A percentile compares a stretch with the other conserved stretches of the same genome.
Conservation (phyloP, 2,113 vertebrate species). For the Tinamus guttatus region DNA sequence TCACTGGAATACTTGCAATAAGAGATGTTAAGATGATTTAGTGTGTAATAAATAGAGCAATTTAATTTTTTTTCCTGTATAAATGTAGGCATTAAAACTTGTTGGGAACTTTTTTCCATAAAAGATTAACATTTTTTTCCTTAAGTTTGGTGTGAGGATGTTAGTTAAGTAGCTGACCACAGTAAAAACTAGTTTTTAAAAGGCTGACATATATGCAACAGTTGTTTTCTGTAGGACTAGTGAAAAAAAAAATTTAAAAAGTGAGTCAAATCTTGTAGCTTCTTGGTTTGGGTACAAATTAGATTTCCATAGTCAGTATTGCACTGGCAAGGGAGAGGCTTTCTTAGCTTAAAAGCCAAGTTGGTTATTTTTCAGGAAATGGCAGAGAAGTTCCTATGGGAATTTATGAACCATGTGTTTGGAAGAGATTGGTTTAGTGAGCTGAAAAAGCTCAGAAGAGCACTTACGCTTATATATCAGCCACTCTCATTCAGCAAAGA, state of each 20-base stretch:
- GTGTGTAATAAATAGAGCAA: neutral
- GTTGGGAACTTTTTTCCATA: neutral
- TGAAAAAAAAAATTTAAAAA: neutral
- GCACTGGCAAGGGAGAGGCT: neutral
- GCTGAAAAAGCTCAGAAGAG: constrained; percentile 57
- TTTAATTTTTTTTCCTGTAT: neutral
- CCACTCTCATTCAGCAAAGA: constrained; percentile 41
- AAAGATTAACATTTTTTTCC: neutral
- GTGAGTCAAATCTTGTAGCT: neutral
- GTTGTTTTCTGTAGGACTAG: neutral
- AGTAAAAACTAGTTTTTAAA: neutral
- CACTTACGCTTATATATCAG: constrained; percentile 48
- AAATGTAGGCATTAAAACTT: neutral
- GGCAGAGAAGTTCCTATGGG: constrained; percentile 45
- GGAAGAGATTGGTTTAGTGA: constrained; percentile 62
- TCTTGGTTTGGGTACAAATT: constrained; percentile 38
- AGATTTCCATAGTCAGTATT: constrained; percentile 34
- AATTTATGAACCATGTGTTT: constrained; percentile 61
- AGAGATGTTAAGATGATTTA: constrained; percentile 9
- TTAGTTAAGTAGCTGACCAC: neutral
- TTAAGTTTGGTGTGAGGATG: neutral
- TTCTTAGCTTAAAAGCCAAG: constrained; percentile 46
- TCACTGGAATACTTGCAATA: neutral
- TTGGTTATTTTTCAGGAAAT: constrained; percentile 70
- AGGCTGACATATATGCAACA: neutral